Conservation (phyloP, 2,888 invertebrate genomes). For the Cyrtodaria siliqua region DNA sequence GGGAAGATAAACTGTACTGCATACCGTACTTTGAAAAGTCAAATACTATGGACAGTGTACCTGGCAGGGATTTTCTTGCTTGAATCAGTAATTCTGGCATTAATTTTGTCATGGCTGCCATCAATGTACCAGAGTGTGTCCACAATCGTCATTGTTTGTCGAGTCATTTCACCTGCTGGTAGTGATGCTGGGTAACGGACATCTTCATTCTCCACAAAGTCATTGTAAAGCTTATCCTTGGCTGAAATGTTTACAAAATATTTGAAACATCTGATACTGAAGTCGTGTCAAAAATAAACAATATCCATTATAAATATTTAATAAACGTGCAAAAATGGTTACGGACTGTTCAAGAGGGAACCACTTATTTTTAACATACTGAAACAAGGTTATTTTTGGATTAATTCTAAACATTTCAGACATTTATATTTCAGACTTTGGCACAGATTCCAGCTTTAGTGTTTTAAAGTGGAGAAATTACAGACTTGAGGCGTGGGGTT, state of each 20-base stretch:
- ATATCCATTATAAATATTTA: constrained; percentile 6
- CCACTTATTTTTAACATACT: neutral
- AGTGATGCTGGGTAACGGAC: constrained; percentile 2
- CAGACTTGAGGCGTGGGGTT: no score
- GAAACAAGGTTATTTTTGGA: constrained; percentile 2
- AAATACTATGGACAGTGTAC: constrained; percentile 4
- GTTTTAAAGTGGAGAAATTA: constrained; percentile 9
- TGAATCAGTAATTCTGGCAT: constrained; percentile 6
- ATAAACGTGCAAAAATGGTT: constrained; percentile 1
- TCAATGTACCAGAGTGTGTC: constrained; percentile 17
- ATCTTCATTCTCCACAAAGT: constrained; percentile 6
- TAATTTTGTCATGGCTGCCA: constrained; percentile 18
- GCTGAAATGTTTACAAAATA: constrained; percentile 8
- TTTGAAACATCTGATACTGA: constrained; percentile 8
- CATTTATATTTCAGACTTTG: neutral
- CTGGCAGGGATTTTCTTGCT: constrained; percentile 6
- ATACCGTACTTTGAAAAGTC: constrained; percentile 1
- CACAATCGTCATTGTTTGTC: constrained; percentile 7
- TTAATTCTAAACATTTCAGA: constrained; percentile 6
- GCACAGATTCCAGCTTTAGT: neutral
- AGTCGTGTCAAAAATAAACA: constrained; percentile 4
- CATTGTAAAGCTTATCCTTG: constrained; percentile 8
- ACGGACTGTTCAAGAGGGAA: constrained; percentile 1
- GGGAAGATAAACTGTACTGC: constrained; percentile 6
- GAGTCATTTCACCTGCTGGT: neutral